Evolutionary conservation across 2,888 invertebrate species (phyloP).

Genomic region (Boloria euphrosyne): DNA sequence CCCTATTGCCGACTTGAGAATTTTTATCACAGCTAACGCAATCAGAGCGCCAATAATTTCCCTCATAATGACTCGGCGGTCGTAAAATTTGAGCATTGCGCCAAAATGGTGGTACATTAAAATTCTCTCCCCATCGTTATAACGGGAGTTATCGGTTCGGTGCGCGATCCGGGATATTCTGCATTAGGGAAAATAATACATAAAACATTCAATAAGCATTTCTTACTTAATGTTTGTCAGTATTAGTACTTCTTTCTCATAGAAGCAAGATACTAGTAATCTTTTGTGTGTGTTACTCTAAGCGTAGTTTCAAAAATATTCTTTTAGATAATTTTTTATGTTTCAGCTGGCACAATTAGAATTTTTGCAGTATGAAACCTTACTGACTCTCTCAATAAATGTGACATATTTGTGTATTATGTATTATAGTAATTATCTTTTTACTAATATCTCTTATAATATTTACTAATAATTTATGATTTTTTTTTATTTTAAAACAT

Average conservation of each 20-base stretch:
- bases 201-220: conserved; percentile 14
- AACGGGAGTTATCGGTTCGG: conserved; percentile 77
- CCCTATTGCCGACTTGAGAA: conserved; percentile 81
- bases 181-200: conserved; percentile 28
- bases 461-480: too few relatives aligned
- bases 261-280: too few relatives aligned
- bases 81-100: conserved; percentile 83
- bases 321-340: too few relatives aligned
- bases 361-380: too few relatives aligned
- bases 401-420: too few relatives aligned
- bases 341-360: too few relatives aligned
- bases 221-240: background rate
- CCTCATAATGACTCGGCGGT: conserved; percentile 80
- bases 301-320: too few relatives aligned
- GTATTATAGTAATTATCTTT: too few relatives aligned
- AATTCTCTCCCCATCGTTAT: conserved; percentile 82
- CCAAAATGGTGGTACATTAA: conserved; percentile 82
- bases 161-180: conserved; percentile 63
- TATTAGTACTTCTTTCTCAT: background rate
- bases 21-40: conserved; percentile 81
- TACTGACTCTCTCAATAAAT: too few relatives aligned
- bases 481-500: too few relatives aligned
- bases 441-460: too few relatives aligned
- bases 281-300: too few relatives aligned
- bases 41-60: conserved; percentile 83